phyloP scores from a whole-genome alignment of 92 coral and sea anemone genomes.

The Pocillopora meandrina region DNA sequence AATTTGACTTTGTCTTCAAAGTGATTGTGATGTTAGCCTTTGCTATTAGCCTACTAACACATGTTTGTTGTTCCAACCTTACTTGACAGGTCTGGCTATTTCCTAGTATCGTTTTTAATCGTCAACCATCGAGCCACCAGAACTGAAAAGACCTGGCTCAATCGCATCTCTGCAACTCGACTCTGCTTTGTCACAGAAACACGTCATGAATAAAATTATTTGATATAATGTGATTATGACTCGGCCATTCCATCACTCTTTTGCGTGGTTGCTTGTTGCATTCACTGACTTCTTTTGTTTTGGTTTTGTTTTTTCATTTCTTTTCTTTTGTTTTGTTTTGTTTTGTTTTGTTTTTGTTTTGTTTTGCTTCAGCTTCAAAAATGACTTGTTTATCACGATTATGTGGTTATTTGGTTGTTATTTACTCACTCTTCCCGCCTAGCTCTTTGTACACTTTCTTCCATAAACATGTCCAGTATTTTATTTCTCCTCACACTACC shows the following conservation, averaged over 20 bases:
- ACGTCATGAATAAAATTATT: neutral
- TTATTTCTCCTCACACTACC: no score
- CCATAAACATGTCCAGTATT: no score
- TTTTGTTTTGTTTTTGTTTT: no score
- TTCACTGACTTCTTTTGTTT: no score
- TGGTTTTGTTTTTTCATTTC: no score
- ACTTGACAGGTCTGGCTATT: slow-evolving; percentile 29
- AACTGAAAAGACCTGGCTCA: neutral
- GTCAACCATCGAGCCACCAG: neutral
- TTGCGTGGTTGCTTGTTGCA: neutral
- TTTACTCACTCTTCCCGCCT: no score
- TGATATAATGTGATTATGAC: neutral
- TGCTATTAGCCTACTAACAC: neutral
- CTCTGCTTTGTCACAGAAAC: neutral
- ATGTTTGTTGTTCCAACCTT: neutral
- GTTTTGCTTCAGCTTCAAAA: no score
- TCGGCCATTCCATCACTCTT: neutral
- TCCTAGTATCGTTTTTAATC: slow-evolving; percentile 28
- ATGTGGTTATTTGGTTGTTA: no score
- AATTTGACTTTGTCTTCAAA: neutral
- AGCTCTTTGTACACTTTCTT: no score
- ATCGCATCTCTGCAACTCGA: neutral
- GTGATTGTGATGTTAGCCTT: neutral
- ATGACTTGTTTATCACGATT: no score
- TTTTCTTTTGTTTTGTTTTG: no score